A percentile compares a stretch with the other conserved stretches of the same genome.
Evolutionary conservation across 2,113 vertebrate species (phyloP).

Genomic region (Chamaea fasciata): DNA sequence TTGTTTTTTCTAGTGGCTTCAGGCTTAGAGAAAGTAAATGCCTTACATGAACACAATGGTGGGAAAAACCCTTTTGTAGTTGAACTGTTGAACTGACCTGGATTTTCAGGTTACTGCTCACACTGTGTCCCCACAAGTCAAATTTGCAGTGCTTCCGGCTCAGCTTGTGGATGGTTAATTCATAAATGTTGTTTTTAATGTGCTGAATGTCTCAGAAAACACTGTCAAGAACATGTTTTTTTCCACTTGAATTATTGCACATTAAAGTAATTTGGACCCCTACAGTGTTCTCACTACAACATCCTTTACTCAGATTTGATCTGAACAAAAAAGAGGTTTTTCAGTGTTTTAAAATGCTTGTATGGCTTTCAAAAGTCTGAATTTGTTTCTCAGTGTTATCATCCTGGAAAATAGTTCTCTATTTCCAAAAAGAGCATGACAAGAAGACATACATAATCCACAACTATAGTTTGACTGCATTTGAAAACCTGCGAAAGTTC

Average conservation of each 20-base stretch:
- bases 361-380: background rate
- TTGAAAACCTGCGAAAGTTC: background rate
- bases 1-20: background rate
- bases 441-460: background rate
- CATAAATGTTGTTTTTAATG: background rate
- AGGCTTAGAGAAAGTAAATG: background rate
- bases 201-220: background rate
- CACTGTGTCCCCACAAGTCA: accelerated
- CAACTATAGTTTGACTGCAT: background rate
- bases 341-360: background rate
- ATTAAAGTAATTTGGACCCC: background rate
- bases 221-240: background rate
- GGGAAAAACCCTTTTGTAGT: background rate
- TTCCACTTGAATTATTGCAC: background rate
- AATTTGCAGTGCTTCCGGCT: background rate
- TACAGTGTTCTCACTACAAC: background rate
- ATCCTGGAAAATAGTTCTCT: background rate
- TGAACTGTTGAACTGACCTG: background rate
- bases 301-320: background rate
- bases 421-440: background rate
- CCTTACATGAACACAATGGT: background rate
- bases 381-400: background rate
- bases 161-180: background rate
- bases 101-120: background rate
- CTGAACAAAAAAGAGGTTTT: background rate